Evolutionary conservation across 2,797 vertebrate genomes (phyloP).

Genomic region (Myoxocephalus aenaeus): DNA sequence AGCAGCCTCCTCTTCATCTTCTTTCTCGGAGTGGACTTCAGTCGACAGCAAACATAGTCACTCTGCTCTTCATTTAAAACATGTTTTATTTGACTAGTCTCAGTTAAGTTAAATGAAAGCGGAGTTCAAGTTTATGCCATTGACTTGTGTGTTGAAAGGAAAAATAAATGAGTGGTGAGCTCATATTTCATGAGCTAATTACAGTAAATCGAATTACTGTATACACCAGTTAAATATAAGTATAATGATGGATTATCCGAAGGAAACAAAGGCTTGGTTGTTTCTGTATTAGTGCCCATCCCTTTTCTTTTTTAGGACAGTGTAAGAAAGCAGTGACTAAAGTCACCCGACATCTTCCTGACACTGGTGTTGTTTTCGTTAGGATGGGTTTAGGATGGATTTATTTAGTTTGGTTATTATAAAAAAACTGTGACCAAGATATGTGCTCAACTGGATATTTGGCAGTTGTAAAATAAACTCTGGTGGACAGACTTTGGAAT

Average conservation of each 20-base stretch:
- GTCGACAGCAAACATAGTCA: constrained; percentile 70
- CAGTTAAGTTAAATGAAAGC: background rate
- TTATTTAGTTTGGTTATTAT: no score
- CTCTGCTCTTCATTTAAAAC: constrained; percentile 20
- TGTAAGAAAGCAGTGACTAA: no score
- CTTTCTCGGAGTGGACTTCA: constrained; percentile 54
- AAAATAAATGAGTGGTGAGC: background rate
- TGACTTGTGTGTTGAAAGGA: background rate
- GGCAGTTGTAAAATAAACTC: no score
- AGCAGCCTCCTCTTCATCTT: constrained; percentile 84
- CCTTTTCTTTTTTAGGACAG: no score
- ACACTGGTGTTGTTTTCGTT: no score
- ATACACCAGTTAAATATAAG: background rate
- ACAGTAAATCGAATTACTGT: background rate
- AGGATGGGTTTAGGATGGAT: no score
- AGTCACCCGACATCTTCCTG: no score
- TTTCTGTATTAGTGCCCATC: background rate
- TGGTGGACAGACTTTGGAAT: no score
- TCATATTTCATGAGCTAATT: background rate
- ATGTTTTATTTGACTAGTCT: no score
- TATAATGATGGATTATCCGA: background rate
- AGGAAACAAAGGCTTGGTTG: background rate
- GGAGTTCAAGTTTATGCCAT: background rate
- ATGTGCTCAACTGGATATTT: background rate
- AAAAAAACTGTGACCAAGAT: background rate